phyloP scores from a whole-genome alignment of 2,113 vertebrate genomes.

The Stegostoma tigrinum region DNA sequence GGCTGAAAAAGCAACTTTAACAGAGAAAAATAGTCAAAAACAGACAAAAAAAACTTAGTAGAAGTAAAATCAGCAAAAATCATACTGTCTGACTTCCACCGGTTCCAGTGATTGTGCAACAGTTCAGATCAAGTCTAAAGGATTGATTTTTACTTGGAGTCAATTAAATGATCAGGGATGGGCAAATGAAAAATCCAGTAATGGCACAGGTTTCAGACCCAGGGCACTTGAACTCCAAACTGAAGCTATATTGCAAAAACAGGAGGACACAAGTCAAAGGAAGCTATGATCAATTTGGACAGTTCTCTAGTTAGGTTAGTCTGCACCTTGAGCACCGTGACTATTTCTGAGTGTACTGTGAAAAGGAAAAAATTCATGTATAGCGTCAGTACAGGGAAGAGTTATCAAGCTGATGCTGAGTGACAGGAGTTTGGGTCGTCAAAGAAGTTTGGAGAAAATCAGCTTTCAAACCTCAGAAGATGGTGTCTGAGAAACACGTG shows the following conservation, averaged over 20 bases:
- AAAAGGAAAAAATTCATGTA: background rate
- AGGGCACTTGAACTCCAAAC: background rate
- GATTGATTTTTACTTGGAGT: background rate
- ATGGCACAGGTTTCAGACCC: background rate
- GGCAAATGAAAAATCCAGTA: background rate
- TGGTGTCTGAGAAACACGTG: background rate
- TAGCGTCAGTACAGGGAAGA: background rate
- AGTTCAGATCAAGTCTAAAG: background rate
- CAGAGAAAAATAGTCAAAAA: background rate
- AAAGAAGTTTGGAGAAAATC: background rate
- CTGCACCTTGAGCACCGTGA: background rate
- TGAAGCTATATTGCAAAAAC: background rate
- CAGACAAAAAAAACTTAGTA: no score
- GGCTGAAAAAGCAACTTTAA: background rate
- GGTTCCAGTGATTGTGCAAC: background rate
- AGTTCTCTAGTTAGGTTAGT: background rate
- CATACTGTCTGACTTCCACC: background rate
- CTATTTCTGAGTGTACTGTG: background rate
- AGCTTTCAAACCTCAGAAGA: background rate
- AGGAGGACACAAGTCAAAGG: background rate
- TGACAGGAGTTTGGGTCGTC: background rate
- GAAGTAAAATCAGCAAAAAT: background rate
- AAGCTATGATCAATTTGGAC: background rate
- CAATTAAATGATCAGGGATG: background rate
- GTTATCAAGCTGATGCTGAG: background rate